phyloP scores from a whole-genome alignment of 2,888 invertebrate genomes.

The Platycheirus rosarum region DNA sequence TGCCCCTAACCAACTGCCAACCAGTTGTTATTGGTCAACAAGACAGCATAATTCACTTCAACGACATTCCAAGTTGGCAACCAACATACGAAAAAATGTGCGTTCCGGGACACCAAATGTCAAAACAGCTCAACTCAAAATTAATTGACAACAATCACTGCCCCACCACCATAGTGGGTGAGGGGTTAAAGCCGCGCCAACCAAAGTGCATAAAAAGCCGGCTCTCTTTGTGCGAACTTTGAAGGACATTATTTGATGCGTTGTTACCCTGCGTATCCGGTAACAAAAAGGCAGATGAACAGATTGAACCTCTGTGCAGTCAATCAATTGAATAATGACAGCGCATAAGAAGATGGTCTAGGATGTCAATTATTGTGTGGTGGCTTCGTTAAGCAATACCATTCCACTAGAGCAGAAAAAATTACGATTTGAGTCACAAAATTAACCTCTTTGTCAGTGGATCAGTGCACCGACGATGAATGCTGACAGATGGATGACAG shows the following conservation, averaged over 20 bases:
- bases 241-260: slow-evolving; percentile 48
- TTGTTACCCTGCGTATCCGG: slow-evolving; percentile 13
- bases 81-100: neutral
- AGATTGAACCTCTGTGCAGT: slow-evolving; percentile 41
- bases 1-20: neutral
- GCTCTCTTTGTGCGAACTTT: slow-evolving; percentile 19
- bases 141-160: slow-evolving; percentile 60
- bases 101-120: slow-evolving; percentile 50
- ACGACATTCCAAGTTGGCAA: slow-evolving; percentile 43
- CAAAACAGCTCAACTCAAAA: slow-evolving; percentile 51
- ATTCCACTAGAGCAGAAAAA: neutral
- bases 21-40: slow-evolving; percentile 14
- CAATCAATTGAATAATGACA: slow-evolving; percentile 49
- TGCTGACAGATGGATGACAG: slow-evolving; percentile 63
- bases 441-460: slow-evolving; percentile 54
- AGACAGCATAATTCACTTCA: slow-evolving; percentile 58
- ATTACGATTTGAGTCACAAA: slow-evolving; percentile 26
- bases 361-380: slow-evolving; percentile 28
- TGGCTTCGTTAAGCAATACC: neutral
- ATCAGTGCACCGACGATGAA: slow-evolving; percentile 7
- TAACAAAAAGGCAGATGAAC: slow-evolving; percentile 23
- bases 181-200: neutral
- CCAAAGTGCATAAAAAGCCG: slow-evolving; percentile 4
- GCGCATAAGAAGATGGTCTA: slow-evolving; percentile 5
- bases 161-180: neutral